Evolutionary conservation across 2,113 vertebrate genomes (phyloP).

Genomic region (Mus spicilegus): DNA sequence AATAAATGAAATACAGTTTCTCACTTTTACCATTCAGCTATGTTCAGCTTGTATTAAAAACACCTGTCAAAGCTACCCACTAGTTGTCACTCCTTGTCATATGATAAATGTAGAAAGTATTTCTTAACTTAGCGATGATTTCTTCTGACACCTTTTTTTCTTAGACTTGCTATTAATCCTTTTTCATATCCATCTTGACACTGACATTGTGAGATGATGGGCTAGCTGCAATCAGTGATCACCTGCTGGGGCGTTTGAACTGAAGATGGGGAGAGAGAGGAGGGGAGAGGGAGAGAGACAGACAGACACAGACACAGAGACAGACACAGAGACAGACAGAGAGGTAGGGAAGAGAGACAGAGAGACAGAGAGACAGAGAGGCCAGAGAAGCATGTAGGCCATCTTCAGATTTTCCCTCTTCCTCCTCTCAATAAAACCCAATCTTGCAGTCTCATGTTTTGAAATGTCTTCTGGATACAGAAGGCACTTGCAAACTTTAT

Average conservation of each 20-base stretch:
- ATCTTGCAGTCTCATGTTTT: background rate
- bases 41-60: conserved; percentile 34
- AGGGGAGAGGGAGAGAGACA: background rate
- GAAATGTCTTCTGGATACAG: background rate
- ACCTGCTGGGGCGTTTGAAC: conserved; percentile 56
- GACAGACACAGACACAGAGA: background rate
- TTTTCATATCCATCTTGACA: conserved; percentile 54
- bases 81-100: conserved; percentile 55
- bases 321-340: background rate
- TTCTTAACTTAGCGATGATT: conserved; percentile 59
- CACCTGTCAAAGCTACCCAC: conserved; percentile 45
- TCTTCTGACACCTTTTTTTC: conserved; percentile 56
- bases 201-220: conserved; percentile 40
- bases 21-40: conserved; percentile 10
- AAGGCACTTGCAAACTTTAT: too few relatives aligned
- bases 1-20: background rate
- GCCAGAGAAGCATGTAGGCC: background rate
- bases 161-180: conserved; percentile 57
- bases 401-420: background rate
- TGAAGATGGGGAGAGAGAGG: background rate
- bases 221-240: conserved; percentile 62
- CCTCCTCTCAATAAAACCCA: background rate
- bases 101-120: conserved; percentile 59
- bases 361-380: background rate
- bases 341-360: background rate